These are phyloP conservation scores for Drosophila rellima DNA, from an alignment of 2,888 invertebrate species.

Conservation along the genomic window DNA sequence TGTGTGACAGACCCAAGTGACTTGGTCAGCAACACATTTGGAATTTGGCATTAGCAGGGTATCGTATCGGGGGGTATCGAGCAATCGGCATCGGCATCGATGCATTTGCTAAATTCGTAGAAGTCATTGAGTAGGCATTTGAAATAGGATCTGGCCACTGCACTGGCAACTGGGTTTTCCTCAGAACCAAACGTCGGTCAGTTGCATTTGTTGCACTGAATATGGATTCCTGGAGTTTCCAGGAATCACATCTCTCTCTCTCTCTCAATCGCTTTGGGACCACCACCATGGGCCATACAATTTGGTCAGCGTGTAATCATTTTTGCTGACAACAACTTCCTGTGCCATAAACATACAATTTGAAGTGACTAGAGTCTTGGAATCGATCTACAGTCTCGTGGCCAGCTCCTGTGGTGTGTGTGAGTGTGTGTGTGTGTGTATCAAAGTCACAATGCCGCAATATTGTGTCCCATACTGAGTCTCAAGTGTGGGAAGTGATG, in stretches of 20 bases:
- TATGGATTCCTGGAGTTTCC: slow-evolving; percentile 38
- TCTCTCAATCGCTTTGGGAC: slow-evolving; percentile 4
- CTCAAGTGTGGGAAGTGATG: slow-evolving; percentile 77
- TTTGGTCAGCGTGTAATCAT: slow-evolving; percentile 71
- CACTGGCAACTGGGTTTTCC: slow-evolving; percentile 39
- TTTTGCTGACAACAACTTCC: slow-evolving; percentile 77
- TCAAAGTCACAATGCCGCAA: slow-evolving; percentile 62
- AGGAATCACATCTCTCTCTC: slow-evolving; percentile 6
- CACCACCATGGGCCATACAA: slow-evolving; percentile 50
- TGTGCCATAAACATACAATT: slow-evolving; percentile 57
- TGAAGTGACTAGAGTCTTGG: slow-evolving; percentile 53
- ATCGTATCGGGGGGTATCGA: slow-evolving; percentile 2
- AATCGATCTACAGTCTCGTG: slow-evolving; percentile 4
- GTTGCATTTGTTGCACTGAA: slow-evolving; percentile 56
- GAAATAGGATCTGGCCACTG: slow-evolving; percentile 64
- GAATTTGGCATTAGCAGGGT: slow-evolving; percentile 19
- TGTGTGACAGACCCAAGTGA: slow-evolving; percentile 46
- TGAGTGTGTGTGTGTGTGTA: slow-evolving; percentile 65
- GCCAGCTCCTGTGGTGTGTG: slow-evolving; percentile 20
- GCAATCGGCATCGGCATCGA: slow-evolving; percentile 49
- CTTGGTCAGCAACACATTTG: slow-evolving; percentile 43
- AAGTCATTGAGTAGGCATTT: slow-evolving; percentile 71
- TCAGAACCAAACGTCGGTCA: slow-evolving; percentile 49
- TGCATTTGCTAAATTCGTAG: slow-evolving; percentile 74
- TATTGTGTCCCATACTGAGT: slow-evolving; percentile 29